Conservation (phyloP, 2,888 invertebrate species). For the Conistra vaccinii region DNA sequence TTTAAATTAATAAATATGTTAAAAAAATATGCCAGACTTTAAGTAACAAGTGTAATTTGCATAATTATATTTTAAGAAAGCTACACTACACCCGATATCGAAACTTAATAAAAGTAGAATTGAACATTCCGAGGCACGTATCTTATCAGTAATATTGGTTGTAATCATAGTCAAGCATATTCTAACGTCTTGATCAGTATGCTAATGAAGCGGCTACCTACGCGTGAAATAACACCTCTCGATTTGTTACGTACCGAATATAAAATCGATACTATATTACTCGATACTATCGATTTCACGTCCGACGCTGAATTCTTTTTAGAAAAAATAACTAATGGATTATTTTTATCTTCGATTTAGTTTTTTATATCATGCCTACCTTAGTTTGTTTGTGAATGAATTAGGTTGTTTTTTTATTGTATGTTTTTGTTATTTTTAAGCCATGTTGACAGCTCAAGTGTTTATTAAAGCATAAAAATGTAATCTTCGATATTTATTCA, state of each 20-base stretch:
- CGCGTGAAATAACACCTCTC: conserved; percentile 65
- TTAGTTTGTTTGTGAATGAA: conserved; percentile 35
- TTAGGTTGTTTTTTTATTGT: conserved; percentile 7
- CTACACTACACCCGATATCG: conserved; percentile 9
- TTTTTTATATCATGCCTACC: conserved; percentile 15
- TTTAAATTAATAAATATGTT: neutral
- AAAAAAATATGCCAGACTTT: neutral
- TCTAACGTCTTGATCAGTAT: conserved; percentile 69
- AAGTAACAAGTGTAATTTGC: conserved; percentile 15
- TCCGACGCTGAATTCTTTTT: conserved; percentile 25
- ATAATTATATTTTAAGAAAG: conserved; percentile 36
- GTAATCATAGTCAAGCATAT: conserved; percentile 61
- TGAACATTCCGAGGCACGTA: conserved; percentile 45
- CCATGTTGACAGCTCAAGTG: conserved; percentile 21
- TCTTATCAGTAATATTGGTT: conserved; percentile 58
- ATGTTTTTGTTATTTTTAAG: neutral
- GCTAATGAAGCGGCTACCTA: conserved; percentile 67
- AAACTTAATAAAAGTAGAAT: conserved; percentile 34
- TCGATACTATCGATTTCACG: conserved; percentile 37
- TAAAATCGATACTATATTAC: conserved; percentile 51
- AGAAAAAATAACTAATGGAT: conserved; percentile 34
- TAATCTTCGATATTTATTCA: neutral
- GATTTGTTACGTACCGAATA: conserved; percentile 55
- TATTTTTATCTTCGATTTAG: conserved; percentile 34
- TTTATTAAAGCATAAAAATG: conserved; percentile 23